Base-by-base conservation (phyloP, 2,888 invertebrate genomes). In the Phytoseiulus persimilis region DNA sequence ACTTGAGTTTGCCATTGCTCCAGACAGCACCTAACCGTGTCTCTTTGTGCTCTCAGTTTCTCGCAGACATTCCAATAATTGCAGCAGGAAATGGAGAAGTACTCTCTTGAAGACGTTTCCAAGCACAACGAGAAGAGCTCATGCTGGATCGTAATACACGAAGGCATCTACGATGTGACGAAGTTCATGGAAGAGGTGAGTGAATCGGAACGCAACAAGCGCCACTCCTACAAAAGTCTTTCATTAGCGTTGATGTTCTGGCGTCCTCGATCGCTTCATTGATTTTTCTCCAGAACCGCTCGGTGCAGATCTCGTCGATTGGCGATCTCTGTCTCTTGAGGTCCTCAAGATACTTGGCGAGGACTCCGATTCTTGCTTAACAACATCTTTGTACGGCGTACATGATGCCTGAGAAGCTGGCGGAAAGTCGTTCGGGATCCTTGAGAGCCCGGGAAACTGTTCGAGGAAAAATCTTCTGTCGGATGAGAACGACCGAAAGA, bases 101-200 rank as follows among this genome's bases (percentile, higher is more conserved):
- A 90, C 95, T 94, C 92, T 94, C 94, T 87, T 89, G 94, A 94
- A 90, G 95, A 95, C 92, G 94, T 96, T 33, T 94, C 94, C 91
- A 93, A 94, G 91, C 95, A 95, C 91, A 95, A 94, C 91, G 94
- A 94, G 90, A 94, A 94, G 83, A 93, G 94, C 83, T 92, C 92
- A n/a, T 94, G 95, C 9, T 95, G 95, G 93, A 93, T 96, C 90
- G 94, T 96, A 90, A 95, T 96, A 91, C 95, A 96, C 93, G 95
- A 96, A 92, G 94, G 95, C 91, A 95, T 96, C 0, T 96, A 96
- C 93, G 95, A 96, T 93, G 95, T 96, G 83, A 95, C 95, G 32
- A 94, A 94, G 91, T 96, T 96, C 92, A 93, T 95, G 23, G 94
- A 94, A 91, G 96, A 96, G 94, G 96, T 96, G 93, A 93, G 91